Base-by-base conservation (phyloP, 2,113 vertebrate species). In the Macheiramphus alcinus region DNA sequence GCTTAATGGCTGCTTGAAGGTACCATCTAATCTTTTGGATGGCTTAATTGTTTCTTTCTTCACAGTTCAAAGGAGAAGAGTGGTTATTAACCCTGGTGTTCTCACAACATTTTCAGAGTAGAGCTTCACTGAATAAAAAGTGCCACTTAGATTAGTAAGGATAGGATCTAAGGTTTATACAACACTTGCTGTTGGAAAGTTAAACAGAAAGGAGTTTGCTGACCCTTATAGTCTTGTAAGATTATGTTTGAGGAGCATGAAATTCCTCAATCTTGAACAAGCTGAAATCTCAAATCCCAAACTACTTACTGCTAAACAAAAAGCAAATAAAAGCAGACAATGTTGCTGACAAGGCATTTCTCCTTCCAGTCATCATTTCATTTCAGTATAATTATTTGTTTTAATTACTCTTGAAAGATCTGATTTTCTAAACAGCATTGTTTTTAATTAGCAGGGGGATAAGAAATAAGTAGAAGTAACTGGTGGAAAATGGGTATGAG, bases 1-100 rank as follows among this genome's bases (percentile, higher is more conserved):
- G 31, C 90, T 93, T 93, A 96, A 90, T 73, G 88, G 59, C 71
- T 98, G 88, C 86, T 92, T 87, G 73, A 94, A 96, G 88, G 55
- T 61, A 95, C 75, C 59, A 29, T 73, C 36, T 95, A 98, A 94
- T 96, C 81, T 95, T 96, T 90, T 86, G 56, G 66, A 90, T 95
- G 50, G 31, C 63, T 98, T 97, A 97, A 97, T 95, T 3, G 0
- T 95, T 96, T 96, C 88, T 92, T 95, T 91, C 42, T 97, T 95
- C 71, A 95, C 90, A 96, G 95, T 94, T 94, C 63, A 94, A 93
- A 96, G 67, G 56, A 82, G 36, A 94, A 95, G 50, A 93, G 32
- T 91, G 32, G 29, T 95, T 96, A 95, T 97, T 98, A 98, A 97
- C 83, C 67, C 70, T 94, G 34, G 56, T 85, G 58, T 97, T 97